Conservation (phyloP, 2,113 vertebrate species). For the Campylorhamphus procurvoides region DNA sequence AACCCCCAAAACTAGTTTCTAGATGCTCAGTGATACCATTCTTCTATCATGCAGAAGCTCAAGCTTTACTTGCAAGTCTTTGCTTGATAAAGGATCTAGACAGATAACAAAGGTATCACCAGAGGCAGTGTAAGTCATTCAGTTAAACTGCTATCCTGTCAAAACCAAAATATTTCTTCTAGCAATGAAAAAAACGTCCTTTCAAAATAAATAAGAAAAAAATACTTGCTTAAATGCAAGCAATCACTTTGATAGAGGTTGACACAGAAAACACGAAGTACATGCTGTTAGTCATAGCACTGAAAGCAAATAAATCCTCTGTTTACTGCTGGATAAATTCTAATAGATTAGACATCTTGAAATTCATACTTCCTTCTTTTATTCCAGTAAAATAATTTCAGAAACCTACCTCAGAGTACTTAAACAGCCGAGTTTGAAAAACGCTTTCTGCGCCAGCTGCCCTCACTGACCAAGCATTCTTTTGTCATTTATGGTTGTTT, state of each 20-base stretch:
- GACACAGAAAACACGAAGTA: background rate
- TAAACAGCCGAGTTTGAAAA: slow-evolving; percentile 90
- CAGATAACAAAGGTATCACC: background rate
- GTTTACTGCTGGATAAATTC: background rate
- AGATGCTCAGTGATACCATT: background rate
- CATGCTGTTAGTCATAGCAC: background rate
- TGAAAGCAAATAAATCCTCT: background rate
- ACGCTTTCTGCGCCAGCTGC: slow-evolving; percentile 89
- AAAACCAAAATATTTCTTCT: slow-evolving; percentile 17
- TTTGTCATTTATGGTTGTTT: slow-evolving; percentile 99
- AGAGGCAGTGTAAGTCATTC: background rate
- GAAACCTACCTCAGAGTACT: slow-evolving; percentile 90
- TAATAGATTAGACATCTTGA: background rate
- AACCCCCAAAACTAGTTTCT: background rate
- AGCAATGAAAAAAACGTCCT: background rate
- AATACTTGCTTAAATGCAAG: background rate
- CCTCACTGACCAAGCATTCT: slow-evolving; percentile 87
- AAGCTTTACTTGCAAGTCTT: background rate
- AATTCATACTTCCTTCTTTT: background rate
- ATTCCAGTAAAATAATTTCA: background rate
- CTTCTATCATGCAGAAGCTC: background rate
- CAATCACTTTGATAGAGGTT: background rate
- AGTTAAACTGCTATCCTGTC: background rate
- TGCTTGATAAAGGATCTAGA: background rate
- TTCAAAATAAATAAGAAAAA: background rate